Base-by-base conservation (phyloP, 2,113 vertebrate genomes). In the Solenodon paradoxus region DNA sequence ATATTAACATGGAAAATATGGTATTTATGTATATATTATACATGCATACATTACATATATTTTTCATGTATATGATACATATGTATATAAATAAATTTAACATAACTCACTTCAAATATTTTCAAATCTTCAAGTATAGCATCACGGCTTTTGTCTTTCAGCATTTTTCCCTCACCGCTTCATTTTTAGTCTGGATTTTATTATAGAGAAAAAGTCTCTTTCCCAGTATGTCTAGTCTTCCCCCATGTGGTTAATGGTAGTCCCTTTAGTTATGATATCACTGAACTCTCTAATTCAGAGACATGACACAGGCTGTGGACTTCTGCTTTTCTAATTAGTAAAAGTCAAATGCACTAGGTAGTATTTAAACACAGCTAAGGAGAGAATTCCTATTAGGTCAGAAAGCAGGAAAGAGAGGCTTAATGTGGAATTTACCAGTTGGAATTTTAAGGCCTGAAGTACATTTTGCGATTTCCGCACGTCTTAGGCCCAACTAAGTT, bases 271-370 rank as follows among this genome's bases (percentile, higher is more conserved):
- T 92, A 96, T 96, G 95, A 97, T 88, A 82, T 97, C 95, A 95
- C 15, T 53, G 74, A 55, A 87, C 83, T 94, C 96, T 96, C 92
- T 68, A 40, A 87, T 93, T 94, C 47, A 94, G 68, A 97, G 92
- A 93, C 96, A 90, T 20, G 40, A 63, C 85, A 72, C 72, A 93
- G 51, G 32, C 17, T 32, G 51, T 28, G 90, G 83, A 93, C 83
- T 93, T 90, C 96, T 97, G 96, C 71, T 96, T 95, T 97, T 96
- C 91, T 83, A 95, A 89, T 97, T 94, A 90, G 16, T 35, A 15
- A 88, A 87, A 88, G 90, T 66, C 90, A 94, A 95, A 91, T 88
- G 90, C 53, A 96, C 93, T 45, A 78, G 93, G 95, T 77, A 72
- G 42, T 69, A 87, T 82, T 97, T 90, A 94, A 96, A 84, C 57